A percentile compares a stretch with the other conserved stretches of the same genome.
Conservation (phyloP, 1,140 invertebrate species). For the Hyles vespertilio region DNA sequence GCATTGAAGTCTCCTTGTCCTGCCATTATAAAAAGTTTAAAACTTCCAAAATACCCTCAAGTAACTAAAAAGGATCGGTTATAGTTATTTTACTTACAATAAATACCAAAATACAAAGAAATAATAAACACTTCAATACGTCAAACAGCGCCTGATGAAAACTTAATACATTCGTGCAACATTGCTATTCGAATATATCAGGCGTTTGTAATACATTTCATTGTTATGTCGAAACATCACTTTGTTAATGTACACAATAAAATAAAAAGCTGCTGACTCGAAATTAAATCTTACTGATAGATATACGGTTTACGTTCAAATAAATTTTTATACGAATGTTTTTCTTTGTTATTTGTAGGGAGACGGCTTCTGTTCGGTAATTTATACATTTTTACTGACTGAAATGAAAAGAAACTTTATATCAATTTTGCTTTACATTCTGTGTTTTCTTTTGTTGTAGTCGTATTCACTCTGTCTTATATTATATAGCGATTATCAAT, state of each 20-base stretch:
- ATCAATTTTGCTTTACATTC: no score
- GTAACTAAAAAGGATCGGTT: no score
- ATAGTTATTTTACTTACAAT: no score
- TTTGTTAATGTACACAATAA: constrained; percentile 58
- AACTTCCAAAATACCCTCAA: no score
- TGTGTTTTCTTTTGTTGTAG: no score
- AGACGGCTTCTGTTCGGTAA: constrained; percentile 12
- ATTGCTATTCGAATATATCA: constrained; percentile 44
- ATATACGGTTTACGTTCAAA: constrained; percentile 53
- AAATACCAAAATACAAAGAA: no score
- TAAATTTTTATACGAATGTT: constrained; percentile 57
- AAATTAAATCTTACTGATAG: constrained; percentile 65
- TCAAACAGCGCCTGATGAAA: constrained; percentile 1
- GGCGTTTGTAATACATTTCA: constrained; percentile 33
- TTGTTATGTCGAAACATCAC: constrained; percentile 29
- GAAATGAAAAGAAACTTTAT: no score
- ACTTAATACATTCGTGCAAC: background rate
- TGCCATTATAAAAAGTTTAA: no score
- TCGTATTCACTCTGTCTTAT: no score
- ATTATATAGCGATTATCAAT: no score
- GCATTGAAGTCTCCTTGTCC: no score
- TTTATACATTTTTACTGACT: background rate
- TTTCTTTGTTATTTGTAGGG: constrained; percentile 27
- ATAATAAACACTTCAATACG: no score
- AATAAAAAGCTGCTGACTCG: constrained; percentile 67